Conservation (phyloP, 2,888 invertebrate species). For the Eristalis tenax region DNA sequence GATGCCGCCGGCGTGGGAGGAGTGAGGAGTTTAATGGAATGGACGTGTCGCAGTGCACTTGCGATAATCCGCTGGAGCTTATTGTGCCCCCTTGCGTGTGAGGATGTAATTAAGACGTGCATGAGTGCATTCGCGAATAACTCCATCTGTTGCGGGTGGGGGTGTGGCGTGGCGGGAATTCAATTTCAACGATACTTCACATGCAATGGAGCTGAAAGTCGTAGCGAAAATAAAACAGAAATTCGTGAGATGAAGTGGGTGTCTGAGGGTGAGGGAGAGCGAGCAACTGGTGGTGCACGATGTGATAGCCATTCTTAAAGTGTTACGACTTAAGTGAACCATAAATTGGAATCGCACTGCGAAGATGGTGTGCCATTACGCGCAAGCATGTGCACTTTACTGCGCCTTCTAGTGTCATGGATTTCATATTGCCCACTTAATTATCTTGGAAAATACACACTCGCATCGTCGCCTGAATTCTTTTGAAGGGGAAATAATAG, state of each 20-base stretch:
- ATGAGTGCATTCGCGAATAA: conserved; percentile 33
- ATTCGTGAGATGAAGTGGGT: neutral
- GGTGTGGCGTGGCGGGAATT: neutral
- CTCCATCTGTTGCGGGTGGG: neutral
- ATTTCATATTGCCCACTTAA: too few relatives aligned
- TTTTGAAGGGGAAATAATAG: too few relatives aligned
- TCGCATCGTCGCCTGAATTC: too few relatives aligned
- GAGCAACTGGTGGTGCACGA: neutral
- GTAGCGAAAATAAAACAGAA: neutral
- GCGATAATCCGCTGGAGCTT: conserved; percentile 21
- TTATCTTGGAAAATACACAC: too few relatives aligned
- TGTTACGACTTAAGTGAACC: neutral
- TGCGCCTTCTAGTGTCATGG: too few relatives aligned
- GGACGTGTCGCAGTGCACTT: neutral
- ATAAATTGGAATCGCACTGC: neutral
- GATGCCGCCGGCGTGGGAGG: neutral
- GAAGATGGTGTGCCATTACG: neutral
- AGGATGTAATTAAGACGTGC: conserved; percentile 38
- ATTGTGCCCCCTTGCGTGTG: conserved; percentile 10
- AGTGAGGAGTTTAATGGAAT: neutral
- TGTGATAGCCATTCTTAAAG: neutral
- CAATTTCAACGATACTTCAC: neutral
- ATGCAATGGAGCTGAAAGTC: neutral
- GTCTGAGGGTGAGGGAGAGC: neutral
- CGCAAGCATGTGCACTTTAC: neutral